Evolutionary conservation across 2,888 invertebrate genomes (phyloP).

Genomic region (Argyresthia goedartella): DNA sequence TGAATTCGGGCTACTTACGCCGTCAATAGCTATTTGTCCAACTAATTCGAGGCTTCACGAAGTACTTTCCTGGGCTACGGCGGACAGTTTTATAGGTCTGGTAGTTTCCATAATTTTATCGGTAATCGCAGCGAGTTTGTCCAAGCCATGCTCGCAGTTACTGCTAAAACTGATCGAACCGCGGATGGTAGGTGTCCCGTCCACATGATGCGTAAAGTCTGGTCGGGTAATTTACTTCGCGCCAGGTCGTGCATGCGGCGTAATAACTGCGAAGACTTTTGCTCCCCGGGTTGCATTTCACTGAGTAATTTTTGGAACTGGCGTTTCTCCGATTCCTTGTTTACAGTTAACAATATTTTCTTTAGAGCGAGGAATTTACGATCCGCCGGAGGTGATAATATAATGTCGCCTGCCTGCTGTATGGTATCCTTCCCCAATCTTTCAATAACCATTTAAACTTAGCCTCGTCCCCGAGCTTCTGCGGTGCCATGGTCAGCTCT

Average conservation of each 20-base stretch:
- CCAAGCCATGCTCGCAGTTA: background rate
- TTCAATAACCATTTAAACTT: slow-evolving; percentile 12
- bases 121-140: background rate
- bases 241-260: slow-evolving; percentile 3
- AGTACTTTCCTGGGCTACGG: background rate
- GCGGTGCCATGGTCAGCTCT: slow-evolving; percentile 13
- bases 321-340: background rate
- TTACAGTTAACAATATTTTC: background rate
- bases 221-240: slow-evolving; percentile 1
- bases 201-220: background rate
- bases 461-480: slow-evolving; percentile 11
- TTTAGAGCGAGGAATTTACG: background rate
- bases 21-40: too few species aligned
- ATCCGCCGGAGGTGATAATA: background rate
- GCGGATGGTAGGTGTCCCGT: background rate
- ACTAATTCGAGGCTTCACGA: too few species aligned
- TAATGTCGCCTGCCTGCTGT: slow-evolving; percentile 6
- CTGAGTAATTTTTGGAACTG: slow-evolving; percentile 1
- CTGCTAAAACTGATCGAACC: background rate
- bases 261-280: slow-evolving; percentile 1
- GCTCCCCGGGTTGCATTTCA: slow-evolving; percentile 1
- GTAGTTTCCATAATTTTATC: slow-evolving; percentile 2
- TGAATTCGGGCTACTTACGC: too few species aligned
- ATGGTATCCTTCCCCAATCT: slow-evolving; percentile 11
- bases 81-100: background rate